phyloP scores from a whole-genome alignment of 23 tunicate species.

The Trididemnum clinides region DNA sequence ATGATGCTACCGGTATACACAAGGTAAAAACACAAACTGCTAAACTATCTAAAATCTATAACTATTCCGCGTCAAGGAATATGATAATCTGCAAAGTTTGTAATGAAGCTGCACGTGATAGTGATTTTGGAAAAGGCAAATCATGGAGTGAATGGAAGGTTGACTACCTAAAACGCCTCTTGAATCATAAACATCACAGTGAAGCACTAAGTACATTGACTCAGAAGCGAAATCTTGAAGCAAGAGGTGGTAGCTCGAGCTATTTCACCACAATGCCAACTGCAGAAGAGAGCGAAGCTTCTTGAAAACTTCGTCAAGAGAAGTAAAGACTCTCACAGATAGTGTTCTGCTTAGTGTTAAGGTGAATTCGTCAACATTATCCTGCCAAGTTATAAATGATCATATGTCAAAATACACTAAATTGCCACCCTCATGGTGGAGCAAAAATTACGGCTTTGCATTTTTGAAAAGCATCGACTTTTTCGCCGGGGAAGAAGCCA shows the following conservation, averaged over 20 bases:
- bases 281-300: slow-evolving; percentile 11
- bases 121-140: slow-evolving; percentile 40
- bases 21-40: slow-evolving; percentile 2
- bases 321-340: not conserved
- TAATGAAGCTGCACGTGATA: slow-evolving; percentile 22
- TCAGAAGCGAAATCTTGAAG: slow-evolving; percentile 21
- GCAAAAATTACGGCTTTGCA: slow-evolving; percentile 18
- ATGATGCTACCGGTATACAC: not conserved
- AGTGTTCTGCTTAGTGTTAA: not conserved
- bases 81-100: slow-evolving; percentile 24
- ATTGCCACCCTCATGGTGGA: not conserved
- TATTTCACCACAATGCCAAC: slow-evolving; percentile 16
- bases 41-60: slow-evolving; percentile 26
- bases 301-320: not conserved
- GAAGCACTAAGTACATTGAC: slow-evolving; percentile 10
- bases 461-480: not conserved
- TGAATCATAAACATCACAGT: slow-evolving; percentile 34
- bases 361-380: not conserved
- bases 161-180: slow-evolving; percentile 34
- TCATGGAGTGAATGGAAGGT: slow-evolving; percentile 33
- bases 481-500: not conserved
- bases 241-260: slow-evolving; percentile 17
- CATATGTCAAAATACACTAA: slow-evolving; percentile 4
- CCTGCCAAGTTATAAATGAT: not conserved
- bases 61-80: slow-evolving; percentile 37